A percentile compares a stretch with the other conserved stretches of the same genome.
Evolutionary conservation across 1,140 invertebrate species (phyloP).

Genomic region (Bombyx mandarina): DNA sequence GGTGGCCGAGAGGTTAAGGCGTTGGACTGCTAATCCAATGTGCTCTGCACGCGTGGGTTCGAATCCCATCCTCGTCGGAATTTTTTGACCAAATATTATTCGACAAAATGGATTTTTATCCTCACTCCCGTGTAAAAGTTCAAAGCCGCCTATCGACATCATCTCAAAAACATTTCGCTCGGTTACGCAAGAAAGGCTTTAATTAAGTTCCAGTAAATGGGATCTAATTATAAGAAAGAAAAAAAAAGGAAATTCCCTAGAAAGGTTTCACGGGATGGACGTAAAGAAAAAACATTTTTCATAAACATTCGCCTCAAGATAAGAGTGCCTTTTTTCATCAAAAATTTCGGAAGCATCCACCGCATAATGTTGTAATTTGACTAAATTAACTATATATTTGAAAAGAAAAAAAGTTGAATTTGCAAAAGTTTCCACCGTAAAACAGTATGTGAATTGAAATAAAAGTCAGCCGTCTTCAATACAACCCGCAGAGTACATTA

Average conservation of each 20-base stretch:
- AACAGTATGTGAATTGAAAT: too few species aligned
- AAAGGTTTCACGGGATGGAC: conserved; percentile 1
- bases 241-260: neutral
- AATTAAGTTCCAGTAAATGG: conserved; percentile 13
- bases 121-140: neutral
- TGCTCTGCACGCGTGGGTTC: conserved; percentile 86
- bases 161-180: neutral
- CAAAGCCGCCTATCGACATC: neutral
- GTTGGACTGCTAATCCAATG: conserved; percentile 80
- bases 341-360: conserved; percentile 5
- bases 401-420: neutral
- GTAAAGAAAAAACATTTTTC: conserved; percentile 2
- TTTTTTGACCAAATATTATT: conserved; percentile 13
- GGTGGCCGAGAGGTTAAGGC: conserved; percentile 92
- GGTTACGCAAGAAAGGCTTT: conserved; percentile 5
- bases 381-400: neutral
- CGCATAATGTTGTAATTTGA: conserved; percentile 3
- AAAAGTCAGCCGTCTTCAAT: too few species aligned
- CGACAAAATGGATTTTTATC: neutral
- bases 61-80: conserved; percentile 88
- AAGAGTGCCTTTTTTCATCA: conserved; percentile 6
- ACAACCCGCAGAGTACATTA: too few species aligned
- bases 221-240: conserved; percentile 8
- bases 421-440: too few species aligned
- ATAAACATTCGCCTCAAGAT: conserved; percentile 11